Percentiles rank a stretch among this genome's conserved stretches.
Conservation (phyloP, 1,140 invertebrate genomes). For the Drosophila simulans region DNA sequence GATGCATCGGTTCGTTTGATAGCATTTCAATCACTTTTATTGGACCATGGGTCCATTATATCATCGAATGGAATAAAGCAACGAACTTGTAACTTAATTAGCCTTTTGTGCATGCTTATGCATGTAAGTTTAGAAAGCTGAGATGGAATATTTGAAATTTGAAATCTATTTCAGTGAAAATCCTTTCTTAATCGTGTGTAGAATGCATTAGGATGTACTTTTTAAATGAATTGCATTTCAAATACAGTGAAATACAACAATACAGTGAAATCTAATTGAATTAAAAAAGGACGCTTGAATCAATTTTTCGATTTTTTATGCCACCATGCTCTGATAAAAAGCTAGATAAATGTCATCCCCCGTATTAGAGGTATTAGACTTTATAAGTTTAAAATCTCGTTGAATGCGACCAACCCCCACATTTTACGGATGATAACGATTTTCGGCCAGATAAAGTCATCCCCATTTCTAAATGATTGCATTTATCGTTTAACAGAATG, state of each 20-base stretch:
- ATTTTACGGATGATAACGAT: slow-evolving; percentile 14
- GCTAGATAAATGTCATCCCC: slow-evolving; percentile 23
- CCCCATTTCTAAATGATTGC: slow-evolving; percentile 31
- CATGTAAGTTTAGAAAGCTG: too few relatives aligned
- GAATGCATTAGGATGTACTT: too few relatives aligned
- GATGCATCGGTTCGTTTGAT: neutral
- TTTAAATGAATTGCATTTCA: too few relatives aligned
- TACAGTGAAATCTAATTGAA: too few relatives aligned
- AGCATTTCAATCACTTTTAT: neutral
- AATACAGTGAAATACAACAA: too few relatives aligned
- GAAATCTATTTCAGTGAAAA: too few relatives aligned
- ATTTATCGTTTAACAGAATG: slow-evolving; percentile 52
- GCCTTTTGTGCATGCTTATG: too few relatives aligned
- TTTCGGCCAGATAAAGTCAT: slow-evolving; percentile 21
- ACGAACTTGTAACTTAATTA: too few relatives aligned
- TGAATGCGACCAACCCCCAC: slow-evolving; percentile 14
- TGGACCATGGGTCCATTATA: neutral
- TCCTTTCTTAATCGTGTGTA: too few relatives aligned
- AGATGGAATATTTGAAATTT: too few relatives aligned
- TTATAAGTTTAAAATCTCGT: neutral
- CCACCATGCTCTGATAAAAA: neutral
- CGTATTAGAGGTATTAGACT: neutral
- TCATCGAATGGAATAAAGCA: too few relatives aligned
- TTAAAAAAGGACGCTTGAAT: too few relatives aligned
- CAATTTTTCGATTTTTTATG: neutral